These are phyloP conservation scores for Plecturocebus donacophilus DNA, from an alignment of 2,113 vertebrate genomes.

Conservation along the genomic window DNA sequence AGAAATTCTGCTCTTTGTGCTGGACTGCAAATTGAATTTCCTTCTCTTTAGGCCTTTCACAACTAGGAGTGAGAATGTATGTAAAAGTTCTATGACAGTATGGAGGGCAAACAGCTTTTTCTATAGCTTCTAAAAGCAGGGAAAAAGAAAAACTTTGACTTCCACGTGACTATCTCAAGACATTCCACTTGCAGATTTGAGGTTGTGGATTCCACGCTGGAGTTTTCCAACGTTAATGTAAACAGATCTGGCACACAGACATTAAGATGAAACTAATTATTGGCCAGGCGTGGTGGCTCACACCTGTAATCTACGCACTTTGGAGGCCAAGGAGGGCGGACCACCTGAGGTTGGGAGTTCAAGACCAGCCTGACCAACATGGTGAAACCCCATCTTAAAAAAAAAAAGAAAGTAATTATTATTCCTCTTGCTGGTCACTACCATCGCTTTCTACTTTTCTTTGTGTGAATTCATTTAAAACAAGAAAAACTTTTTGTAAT, in stretches of 20 bases:
- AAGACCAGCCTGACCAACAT: too few species aligned
- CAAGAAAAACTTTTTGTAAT: slow-evolving; percentile 93
- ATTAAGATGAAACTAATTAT: slow-evolving; percentile 96
- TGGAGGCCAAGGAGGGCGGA: too few species aligned
- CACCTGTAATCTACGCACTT: too few species aligned
- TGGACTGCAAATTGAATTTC: slow-evolving; percentile 97
- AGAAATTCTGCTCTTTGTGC: slow-evolving; percentile 89
- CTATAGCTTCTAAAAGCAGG: slow-evolving; percentile 83
- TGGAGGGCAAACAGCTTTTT: slow-evolving; percentile 85
- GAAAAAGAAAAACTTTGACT: slow-evolving; percentile 80
- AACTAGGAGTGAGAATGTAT: slow-evolving; percentile 89
- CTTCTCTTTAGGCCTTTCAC: slow-evolving; percentile 81
- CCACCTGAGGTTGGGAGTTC: too few species aligned
- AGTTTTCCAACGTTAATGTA: slow-evolving; percentile 89
- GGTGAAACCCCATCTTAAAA: too few species aligned
- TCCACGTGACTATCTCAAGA: slow-evolving; percentile 93
- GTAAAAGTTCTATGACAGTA: slow-evolving; percentile 83
- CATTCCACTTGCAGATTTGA: slow-evolving; percentile 95
- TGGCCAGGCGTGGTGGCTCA: too few species aligned
- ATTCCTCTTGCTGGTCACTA: slow-evolving; percentile 92
- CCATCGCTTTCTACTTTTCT: slow-evolving; percentile 89
- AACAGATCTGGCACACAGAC: slow-evolving; percentile 90
- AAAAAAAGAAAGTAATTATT: slow-evolving; percentile 93
- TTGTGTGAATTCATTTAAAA: slow-evolving; percentile 97
- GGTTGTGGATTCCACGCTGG: slow-evolving; percentile 89